A percentile compares a stretch with the other conserved stretches of the same genome.
Evolutionary conservation across 2,113 vertebrate species (phyloP).

Genomic region (Acanthisitta chloris): DNA sequence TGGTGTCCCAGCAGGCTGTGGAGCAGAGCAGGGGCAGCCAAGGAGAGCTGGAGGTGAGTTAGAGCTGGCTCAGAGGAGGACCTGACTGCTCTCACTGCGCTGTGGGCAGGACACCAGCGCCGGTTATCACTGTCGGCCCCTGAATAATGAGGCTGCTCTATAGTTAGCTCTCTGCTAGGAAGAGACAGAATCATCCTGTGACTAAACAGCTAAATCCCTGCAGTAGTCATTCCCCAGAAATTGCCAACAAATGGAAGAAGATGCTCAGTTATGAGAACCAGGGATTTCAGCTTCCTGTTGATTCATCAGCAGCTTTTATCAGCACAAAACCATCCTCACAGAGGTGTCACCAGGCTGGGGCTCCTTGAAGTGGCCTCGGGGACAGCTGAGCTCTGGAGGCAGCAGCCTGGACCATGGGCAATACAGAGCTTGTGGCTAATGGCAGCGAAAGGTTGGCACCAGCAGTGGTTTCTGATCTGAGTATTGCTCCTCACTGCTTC

Average conservation of each 20-base stretch:
- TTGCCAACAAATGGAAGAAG: neutral
- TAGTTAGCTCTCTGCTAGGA: slow-evolving; percentile 39
- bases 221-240: slow-evolving; percentile 1
- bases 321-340: neutral
- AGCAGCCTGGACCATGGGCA: neutral
- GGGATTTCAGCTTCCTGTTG: neutral
- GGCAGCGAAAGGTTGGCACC: neutral
- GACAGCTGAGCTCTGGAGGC: neutral
- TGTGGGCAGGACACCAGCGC: slow-evolving; percentile 7
- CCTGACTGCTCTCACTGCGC: neutral
- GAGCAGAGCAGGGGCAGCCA: accelerated
- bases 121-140: neutral
- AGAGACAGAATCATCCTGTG: slow-evolving; percentile 33
- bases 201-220: slow-evolving; percentile 10
- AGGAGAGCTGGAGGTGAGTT: neutral
- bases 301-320: neutral
- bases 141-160: slow-evolving; percentile 14
- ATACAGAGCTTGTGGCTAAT: neutral
- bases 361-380: neutral
- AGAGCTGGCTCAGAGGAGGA: neutral
- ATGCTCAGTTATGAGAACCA: neutral
- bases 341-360: neutral
- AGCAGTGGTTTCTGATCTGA: neutral
- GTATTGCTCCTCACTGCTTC: neutral
- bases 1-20: accelerated